Conservation (phyloP, 2,888 invertebrate genomes). For the Parnassius smintheus region DNA sequence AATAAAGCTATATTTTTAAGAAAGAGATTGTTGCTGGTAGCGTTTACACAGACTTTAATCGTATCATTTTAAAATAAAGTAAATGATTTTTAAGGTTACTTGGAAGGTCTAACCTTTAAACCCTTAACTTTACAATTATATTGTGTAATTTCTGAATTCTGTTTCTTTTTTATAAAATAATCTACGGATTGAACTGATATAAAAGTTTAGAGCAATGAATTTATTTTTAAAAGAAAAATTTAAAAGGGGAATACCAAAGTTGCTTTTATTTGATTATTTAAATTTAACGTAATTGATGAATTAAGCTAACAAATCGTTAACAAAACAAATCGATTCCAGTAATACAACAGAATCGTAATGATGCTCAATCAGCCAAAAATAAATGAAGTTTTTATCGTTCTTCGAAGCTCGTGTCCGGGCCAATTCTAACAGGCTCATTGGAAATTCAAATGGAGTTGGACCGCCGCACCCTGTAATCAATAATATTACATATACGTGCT, state of each 20-base stretch:
- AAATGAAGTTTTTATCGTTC: constrained; percentile 68
- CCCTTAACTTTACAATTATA: too few species aligned
- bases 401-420: constrained; percentile 57
- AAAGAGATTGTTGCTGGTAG: too few species aligned
- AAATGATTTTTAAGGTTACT: too few species aligned
- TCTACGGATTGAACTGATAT: too few species aligned
- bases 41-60: too few species aligned
- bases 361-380: constrained; percentile 61
- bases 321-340: constrained; percentile 49
- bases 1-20: too few species aligned
- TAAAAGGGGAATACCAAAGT: not conserved
- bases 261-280: constrained; percentile 9
- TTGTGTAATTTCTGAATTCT: too few species aligned
- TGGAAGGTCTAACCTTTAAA: too few species aligned
- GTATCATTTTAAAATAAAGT: too few species aligned
- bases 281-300: constrained; percentile 26
- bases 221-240: too few species aligned
- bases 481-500: constrained; percentile 79
- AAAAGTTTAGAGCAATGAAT: too few species aligned
- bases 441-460: constrained; percentile 76
- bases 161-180: too few species aligned
- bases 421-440: constrained; percentile 78
- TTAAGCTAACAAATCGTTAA: constrained; percentile 41
- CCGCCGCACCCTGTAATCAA: constrained; percentile 75
- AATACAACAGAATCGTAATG: constrained; percentile 51